phyloP scores from a whole-genome alignment of 2,113 vertebrate genomes.

The Mungos mungo region DNA sequence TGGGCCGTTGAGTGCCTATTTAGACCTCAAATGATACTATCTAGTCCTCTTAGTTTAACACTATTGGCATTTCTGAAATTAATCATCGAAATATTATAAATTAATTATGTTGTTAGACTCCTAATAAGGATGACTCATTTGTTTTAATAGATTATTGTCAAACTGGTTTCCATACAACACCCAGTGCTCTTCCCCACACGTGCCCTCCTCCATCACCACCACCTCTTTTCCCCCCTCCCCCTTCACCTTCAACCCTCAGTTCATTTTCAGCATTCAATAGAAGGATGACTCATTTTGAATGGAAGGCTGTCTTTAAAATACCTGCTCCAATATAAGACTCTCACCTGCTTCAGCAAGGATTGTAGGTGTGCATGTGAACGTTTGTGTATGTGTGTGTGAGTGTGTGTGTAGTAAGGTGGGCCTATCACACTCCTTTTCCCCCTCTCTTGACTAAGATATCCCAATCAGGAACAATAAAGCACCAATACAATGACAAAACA shows the following conservation, averaged over 20 bases:
- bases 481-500: neutral
- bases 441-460: neutral
- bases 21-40: neutral
- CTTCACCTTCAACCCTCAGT: no score
- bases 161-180: no score
- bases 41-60: slow-evolving; percentile 42
- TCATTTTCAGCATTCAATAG: no score
- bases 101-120: slow-evolving; percentile 33
- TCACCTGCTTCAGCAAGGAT: neutral
- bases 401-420: neutral
- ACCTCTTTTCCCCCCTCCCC: no score
- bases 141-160: no score
- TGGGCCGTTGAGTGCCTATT: neutral
- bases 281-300: slow-evolving; percentile 29
- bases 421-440: neutral
- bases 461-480: neutral
- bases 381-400: neutral
- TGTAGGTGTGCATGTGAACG: neutral
- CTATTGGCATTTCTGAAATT: slow-evolving; percentile 30
- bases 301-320: slow-evolving; percentile 30
- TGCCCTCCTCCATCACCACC: no score
- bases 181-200: no score
- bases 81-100: slow-evolving; percentile 43
- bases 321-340: neutral
- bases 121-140: slow-evolving; percentile 48